Conservation (phyloP, 1,140 invertebrate genomes). For the Heliconius eleuchia region DNA sequence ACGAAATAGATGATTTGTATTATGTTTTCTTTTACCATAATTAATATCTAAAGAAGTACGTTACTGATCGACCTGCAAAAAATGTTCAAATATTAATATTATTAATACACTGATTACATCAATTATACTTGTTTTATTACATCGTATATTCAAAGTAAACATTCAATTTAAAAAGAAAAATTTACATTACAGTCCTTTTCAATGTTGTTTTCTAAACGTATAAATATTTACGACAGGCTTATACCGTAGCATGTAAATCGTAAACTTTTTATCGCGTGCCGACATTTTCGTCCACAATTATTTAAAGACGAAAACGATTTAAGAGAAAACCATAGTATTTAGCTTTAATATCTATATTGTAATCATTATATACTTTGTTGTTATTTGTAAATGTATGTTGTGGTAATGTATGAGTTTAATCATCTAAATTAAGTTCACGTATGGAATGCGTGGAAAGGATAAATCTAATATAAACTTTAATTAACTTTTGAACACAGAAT, state of each 20-base stretch:
- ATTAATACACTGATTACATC: not conserved
- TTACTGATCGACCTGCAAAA: slow-evolving; percentile 49
- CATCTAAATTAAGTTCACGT: not conserved
- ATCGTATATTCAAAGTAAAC: not conserved
- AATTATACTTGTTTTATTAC: slow-evolving; percentile 13
- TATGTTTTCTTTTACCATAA: slow-evolving; percentile 44
- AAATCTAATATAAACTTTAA: slow-evolving; percentile 6
- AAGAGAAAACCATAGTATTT: slow-evolving; percentile 9
- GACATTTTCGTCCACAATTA: slow-evolving; percentile 13
- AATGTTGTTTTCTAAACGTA: slow-evolving; percentile 9
- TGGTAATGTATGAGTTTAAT: not conserved
- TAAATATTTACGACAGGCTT: slow-evolving; percentile 11
- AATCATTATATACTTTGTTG: not conserved
- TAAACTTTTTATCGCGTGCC: slow-evolving; percentile 12
- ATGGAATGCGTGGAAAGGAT: too few species aligned
- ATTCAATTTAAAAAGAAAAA: not conserved
- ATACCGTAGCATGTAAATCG: slow-evolving; percentile 13
- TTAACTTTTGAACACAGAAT: not conserved
- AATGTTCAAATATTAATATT: slow-evolving; percentile 23
- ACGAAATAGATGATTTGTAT: slow-evolving; percentile 40
- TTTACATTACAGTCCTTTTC: slow-evolving; percentile 2
- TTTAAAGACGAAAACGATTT: slow-evolving; percentile 14
- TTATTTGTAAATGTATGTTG: not conserved
- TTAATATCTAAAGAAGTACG: slow-evolving; percentile 43
- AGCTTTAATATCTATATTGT: not conserved